These are phyloP conservation scores for Aspidapion aeneum DNA, from an alignment of 2,888 invertebrate species.

Conservation along the genomic window DNA sequence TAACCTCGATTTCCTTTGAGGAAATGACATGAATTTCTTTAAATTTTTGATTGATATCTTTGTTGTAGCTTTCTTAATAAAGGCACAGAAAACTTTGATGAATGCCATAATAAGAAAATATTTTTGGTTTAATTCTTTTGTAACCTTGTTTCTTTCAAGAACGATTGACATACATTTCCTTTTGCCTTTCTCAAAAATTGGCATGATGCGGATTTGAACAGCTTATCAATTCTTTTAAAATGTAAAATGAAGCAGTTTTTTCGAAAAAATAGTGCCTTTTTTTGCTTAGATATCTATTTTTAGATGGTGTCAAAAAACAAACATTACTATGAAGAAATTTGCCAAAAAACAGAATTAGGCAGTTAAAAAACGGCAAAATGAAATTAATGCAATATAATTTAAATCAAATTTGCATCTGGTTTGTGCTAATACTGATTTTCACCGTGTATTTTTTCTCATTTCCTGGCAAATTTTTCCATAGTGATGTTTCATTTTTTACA, in stretches of 20 bases:
- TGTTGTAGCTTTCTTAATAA: neutral
- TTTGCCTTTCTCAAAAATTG: constrained; percentile 1
- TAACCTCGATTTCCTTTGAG: neutral
- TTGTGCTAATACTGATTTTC: no score
- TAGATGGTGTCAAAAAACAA: no score
- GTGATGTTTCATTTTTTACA: no score
- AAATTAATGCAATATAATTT: no score
- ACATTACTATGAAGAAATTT: no score
- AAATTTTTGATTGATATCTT: neutral
- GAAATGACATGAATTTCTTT: neutral
- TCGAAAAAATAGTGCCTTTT: neutral
- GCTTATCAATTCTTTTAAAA: neutral
- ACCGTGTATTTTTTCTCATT: no score
- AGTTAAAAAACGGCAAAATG: no score
- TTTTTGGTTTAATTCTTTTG: neutral
- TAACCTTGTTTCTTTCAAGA: neutral
- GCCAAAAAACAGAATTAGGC: no score
- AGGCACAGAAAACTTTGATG: neutral
- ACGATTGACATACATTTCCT: neutral
- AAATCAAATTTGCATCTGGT: no score
- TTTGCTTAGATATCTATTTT: no score
- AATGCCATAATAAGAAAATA: neutral
- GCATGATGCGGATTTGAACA: neutral
- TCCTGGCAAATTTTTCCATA: no score
- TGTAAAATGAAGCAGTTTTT: neutral